Evolutionary conservation across 2,888 invertebrate species (phyloP).

Genomic region (Amblyjoppa fuscipennis): DNA sequence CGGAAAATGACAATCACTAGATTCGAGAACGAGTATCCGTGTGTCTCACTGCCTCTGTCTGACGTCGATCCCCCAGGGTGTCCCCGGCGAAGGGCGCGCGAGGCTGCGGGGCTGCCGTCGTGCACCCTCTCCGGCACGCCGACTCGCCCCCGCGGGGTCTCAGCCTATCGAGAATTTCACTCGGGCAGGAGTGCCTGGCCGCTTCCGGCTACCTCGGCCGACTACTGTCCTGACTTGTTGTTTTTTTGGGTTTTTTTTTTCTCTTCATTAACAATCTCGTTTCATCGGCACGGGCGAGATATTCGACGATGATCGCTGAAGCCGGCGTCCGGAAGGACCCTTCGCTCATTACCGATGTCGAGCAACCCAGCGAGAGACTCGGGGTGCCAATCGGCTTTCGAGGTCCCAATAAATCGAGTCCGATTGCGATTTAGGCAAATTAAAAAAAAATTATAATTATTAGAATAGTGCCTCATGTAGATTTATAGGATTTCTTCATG

Average conservation of each 20-base stretch:
- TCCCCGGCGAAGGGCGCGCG: conserved; percentile 56
- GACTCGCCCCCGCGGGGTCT: conserved; percentile 59
- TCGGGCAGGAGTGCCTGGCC: conserved; percentile 33
- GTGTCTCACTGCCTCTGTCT: conserved; percentile 79
- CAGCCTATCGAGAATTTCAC: conserved; percentile 59
- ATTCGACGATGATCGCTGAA: neutral
- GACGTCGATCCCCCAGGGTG: conserved; percentile 77
- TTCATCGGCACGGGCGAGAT: conserved; percentile 5
- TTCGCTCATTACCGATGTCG: neutral
- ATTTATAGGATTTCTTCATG: no score
- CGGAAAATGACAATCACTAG: conserved; percentile 85
- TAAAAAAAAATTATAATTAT: no score
- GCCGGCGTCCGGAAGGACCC: neutral
- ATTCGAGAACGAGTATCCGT: conserved; percentile 72
- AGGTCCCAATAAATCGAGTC: neutral
- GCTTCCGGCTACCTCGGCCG: conserved; percentile 38
- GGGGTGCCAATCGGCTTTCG: neutral
- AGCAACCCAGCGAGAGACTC: neutral
- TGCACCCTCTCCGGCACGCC: conserved; percentile 49
- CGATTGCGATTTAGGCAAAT: neutral
- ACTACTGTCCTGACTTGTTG: neutral
- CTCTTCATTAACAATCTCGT: conserved; percentile 2
- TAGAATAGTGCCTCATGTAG: no score
- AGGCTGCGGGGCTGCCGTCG: conserved; percentile 46
- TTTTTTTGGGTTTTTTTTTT: conserved; percentile 22